Evolutionary conservation across 2,797 vertebrate genomes (phyloP).

Genomic region (Coregonus sp.): DNA sequence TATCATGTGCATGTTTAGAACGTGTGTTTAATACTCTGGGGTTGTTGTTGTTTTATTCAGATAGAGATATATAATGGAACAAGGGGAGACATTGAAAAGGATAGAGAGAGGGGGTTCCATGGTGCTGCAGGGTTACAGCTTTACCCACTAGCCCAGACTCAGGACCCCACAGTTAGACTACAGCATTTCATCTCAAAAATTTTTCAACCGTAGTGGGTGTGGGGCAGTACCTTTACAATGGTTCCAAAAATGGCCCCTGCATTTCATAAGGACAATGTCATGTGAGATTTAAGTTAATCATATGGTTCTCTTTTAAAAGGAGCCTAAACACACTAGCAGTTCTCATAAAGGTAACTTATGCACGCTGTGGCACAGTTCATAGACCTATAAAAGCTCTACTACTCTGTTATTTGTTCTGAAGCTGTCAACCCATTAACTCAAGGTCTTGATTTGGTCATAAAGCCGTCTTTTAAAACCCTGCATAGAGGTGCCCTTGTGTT

Average conservation of each 20-base stretch:
- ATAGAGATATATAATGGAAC: too few relatives aligned
- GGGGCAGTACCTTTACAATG: not conserved
- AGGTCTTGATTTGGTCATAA: constrained; percentile 40
- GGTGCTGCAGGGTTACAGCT: too few relatives aligned
- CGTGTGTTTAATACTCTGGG: too few relatives aligned
- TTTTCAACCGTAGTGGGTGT: too few relatives aligned
- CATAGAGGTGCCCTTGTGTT: constrained; percentile 47
- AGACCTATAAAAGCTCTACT: constrained; percentile 43
- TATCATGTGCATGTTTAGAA: too few relatives aligned
- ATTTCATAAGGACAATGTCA: not conserved
- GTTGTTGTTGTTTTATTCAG: too few relatives aligned
- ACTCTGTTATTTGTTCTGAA: constrained; percentile 29
- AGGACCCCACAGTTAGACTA: too few relatives aligned
- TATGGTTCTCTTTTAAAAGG: not conserved
- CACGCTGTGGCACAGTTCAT: constrained; percentile 25
- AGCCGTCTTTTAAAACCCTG: constrained; percentile 29
- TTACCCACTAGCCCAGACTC: too few relatives aligned
- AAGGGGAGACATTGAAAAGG: too few relatives aligned
- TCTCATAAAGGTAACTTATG: constrained; percentile 7
- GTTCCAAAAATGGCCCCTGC: not conserved
- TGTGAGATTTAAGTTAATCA: not conserved
- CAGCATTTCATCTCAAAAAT: too few relatives aligned
- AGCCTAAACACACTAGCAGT: not conserved
- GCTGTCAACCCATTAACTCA: constrained; percentile 30
- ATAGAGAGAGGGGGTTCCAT: too few relatives aligned